phyloP scores from a whole-genome alignment of 1,140 invertebrate genomes.

The Eciton burchellii region DNA sequence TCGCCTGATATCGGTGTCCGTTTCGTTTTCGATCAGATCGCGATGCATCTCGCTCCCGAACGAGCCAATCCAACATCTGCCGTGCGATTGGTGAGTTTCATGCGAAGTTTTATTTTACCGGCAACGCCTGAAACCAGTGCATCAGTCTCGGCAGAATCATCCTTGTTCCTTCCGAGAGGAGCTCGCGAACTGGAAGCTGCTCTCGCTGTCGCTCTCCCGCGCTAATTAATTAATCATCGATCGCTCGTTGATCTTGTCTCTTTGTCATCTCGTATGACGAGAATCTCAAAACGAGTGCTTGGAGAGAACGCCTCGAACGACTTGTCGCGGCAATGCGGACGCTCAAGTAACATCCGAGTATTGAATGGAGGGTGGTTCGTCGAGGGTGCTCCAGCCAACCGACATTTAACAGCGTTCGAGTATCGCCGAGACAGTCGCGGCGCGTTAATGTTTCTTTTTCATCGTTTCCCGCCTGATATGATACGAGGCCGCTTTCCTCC shows the following conservation, averaged over 20 bases:
- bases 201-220: too few species aligned
- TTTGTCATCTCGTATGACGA: background rate
- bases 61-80: slow-evolving; percentile 50
- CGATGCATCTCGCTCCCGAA: slow-evolving; percentile 54
- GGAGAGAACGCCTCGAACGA: slow-evolving; percentile 6
- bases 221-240: background rate
- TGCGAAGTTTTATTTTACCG: background rate
- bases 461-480: slow-evolving; percentile 16
- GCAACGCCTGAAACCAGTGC: background rate
- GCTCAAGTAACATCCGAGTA: slow-evolving; percentile 8
- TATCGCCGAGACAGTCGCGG: slow-evolving; percentile 48
- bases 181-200: background rate
- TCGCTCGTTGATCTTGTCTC: background rate
- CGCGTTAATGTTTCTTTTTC: slow-evolving; percentile 67
- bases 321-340: slow-evolving; percentile 3
- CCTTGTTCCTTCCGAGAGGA: background rate
- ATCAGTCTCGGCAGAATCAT: background rate
- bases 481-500: slow-evolving; percentile 47
- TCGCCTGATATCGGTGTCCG: too few species aligned
- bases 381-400: slow-evolving; percentile 29
- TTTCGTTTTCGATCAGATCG: slow-evolving; percentile 63
- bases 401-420: slow-evolving; percentile 59
- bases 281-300: slow-evolving; percentile 7
- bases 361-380: slow-evolving; percentile 39
- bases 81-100: slow-evolving; percentile 3